Base-by-base conservation (phyloP, 2,888 invertebrate species). In the Cenopis cana region DNA sequence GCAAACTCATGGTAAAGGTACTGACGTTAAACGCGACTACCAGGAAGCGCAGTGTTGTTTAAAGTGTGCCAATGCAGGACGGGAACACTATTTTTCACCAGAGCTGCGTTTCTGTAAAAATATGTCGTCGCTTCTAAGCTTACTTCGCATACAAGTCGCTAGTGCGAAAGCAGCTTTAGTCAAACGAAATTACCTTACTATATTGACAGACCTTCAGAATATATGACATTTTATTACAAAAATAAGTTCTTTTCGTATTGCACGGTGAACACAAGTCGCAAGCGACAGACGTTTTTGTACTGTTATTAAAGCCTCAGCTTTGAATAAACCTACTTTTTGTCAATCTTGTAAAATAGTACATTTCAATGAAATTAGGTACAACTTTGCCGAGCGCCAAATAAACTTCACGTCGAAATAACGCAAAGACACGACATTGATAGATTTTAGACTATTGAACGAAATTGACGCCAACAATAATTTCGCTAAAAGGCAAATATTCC, bases 271-370 rank as follows among this genome's bases (percentile, higher is more conserved):
- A 65, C 65, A 41, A 12, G 52, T 65, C 65, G 55, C 65, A 17
- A 54, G 38, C 55, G 54, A 38, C 65, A 46, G 11, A 17, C 54
- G 41, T 65, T 20, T 65, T 66, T 55, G 65, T 55, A 55, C 55
- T 66, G 55, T 54, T 41, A 29, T 66, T 56, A 56, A 62, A 62
- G 62, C 61, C 52, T 24, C 61, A 17, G 61, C 52, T 60, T 59
- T 33, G n/a, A 61, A 17, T 62, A 62, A 36, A 20, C 36, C 36
- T 62, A 61, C 33, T 49, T 46, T n/a, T 17, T 24, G 12, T 36
- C 14, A 33, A 33, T 36, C 12, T 52, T 14, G 14, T 36, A 29
- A 50, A 18, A 33, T 14, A 18, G 50, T 54, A 14, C 14, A 29
- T 20, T 20, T 20, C 20, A 52, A 18, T 52, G 50, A 52, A 20